Percentiles rank a stretch among this genome's conserved stretches.
Conservation (phyloP, 1,140 invertebrate genomes). For the Goniozus legneri region DNA sequence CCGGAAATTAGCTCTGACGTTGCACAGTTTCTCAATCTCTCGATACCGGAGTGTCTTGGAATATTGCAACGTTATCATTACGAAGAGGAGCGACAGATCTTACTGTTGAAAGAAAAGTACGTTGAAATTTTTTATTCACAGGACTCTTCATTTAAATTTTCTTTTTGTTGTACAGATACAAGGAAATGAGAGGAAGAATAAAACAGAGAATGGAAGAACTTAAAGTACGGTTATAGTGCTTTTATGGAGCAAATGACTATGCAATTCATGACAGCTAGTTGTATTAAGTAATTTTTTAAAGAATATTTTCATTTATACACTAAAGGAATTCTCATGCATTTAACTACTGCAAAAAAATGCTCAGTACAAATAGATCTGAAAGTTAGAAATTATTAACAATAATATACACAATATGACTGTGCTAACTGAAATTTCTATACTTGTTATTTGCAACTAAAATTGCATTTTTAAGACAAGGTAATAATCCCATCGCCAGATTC, state of each 20-base stretch:
- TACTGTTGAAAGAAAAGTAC: conserved; percentile 70
- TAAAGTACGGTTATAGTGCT: conserved; percentile 60
- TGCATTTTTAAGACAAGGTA: too few relatives aligned
- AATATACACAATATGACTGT: too few relatives aligned
- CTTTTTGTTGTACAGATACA: conserved; percentile 58
- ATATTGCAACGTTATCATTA: conserved; percentile 75
- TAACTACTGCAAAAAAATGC: too few relatives aligned
- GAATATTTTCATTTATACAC: too few relatives aligned
- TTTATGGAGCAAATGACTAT: neutral
- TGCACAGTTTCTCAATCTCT: conserved; percentile 80
- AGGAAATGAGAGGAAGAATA: conserved; percentile 65
- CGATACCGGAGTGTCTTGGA: conserved; percentile 71
- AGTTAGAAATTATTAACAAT: too few relatives aligned
- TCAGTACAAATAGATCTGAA: too few relatives aligned
- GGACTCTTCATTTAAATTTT: conserved; percentile 6
- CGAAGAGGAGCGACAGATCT: conserved; percentile 72
- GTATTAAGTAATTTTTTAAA: too few relatives aligned
- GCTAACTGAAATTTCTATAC: too few relatives aligned
- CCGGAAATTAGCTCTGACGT: conserved; percentile 76
- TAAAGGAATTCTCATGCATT: too few relatives aligned
- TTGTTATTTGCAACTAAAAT: too few relatives aligned
- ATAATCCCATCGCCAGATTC: too few relatives aligned
- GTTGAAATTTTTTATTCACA: conserved; percentile 13
- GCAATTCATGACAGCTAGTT: neutral
- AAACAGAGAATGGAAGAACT: conserved; percentile 70